Conservation (phyloP, 2,888 invertebrate genomes). For the Pyrrhosoma nymphula region DNA sequence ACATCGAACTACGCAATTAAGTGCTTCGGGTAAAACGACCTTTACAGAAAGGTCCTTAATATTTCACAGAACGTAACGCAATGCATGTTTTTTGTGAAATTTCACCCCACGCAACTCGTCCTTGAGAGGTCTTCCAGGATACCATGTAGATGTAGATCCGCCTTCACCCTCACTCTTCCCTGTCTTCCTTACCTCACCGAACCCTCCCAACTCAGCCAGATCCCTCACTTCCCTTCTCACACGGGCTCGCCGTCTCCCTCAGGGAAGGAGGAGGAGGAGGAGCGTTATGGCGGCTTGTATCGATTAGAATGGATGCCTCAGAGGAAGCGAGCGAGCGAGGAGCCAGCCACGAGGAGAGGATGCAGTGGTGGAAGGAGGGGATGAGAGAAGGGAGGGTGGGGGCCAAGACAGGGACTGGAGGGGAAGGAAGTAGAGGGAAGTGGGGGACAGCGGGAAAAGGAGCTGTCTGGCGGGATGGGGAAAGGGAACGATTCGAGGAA, state of each 20-base stretch:
- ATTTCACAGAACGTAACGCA: too few species aligned
- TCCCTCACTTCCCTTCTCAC: background rate
- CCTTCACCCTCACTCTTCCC: too few species aligned
- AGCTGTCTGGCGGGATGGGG: background rate
- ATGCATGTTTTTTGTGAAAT: too few species aligned
- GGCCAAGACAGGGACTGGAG: background rate
- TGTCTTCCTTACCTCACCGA: background rate
- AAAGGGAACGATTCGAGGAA: background rate
- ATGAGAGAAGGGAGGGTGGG: background rate
- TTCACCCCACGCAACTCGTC: too few species aligned
- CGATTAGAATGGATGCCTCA: slow-evolving; percentile 57
- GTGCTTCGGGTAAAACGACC: too few species aligned
- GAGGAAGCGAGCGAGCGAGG: slow-evolving; percentile 3
- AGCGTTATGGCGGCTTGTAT: slow-evolving; percentile 65
- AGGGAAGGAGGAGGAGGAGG: slow-evolving; percentile 15
- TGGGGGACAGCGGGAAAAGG: background rate
- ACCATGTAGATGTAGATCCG: too few species aligned
- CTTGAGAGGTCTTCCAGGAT: too few species aligned
- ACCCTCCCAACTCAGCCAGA: background rate
- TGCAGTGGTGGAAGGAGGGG: background rate
- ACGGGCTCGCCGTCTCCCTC: background rate
- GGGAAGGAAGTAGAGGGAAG: background rate
- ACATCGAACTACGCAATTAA: too few species aligned
- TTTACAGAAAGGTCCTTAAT: too few species aligned
- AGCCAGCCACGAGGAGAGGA: background rate